phyloP scores from a whole-genome alignment of 2,888 invertebrate species.

The Andrena minutula region DNA sequence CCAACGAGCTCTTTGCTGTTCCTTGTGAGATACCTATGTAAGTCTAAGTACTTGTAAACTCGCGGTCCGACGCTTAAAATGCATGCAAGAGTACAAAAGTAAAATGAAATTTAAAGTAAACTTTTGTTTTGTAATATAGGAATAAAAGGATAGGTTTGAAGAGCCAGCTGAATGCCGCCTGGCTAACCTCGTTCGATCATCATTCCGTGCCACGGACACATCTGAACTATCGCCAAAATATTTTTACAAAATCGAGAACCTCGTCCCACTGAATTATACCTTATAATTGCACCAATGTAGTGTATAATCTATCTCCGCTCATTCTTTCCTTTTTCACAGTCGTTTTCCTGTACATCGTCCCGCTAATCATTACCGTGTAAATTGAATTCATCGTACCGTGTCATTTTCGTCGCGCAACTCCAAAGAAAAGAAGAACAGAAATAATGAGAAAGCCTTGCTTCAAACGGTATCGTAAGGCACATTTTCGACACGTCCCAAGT shows the following conservation, averaged over 20 bases:
- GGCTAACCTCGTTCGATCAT: constrained; percentile 17
- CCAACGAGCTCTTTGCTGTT: constrained; percentile 5
- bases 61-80: background rate
- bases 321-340: constrained; percentile 16
- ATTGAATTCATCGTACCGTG: constrained; percentile 26
- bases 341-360: constrained; percentile 27
- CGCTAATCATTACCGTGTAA: constrained; percentile 30
- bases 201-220: constrained; percentile 18
- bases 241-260: constrained; percentile 32
- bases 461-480: constrained; percentile 79
- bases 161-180: constrained; percentile 12
- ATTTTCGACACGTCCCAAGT: constrained; percentile 75
- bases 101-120: constrained; percentile 49
- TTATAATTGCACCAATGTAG: constrained; percentile 67
- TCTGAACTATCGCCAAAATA: constrained; percentile 43
- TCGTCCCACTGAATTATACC: constrained; percentile 39
- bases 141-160: constrained; percentile 13
- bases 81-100: constrained; percentile 12
- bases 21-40: background rate
- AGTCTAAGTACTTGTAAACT: constrained; percentile 31
- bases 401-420: constrained; percentile 4
- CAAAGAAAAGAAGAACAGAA: constrained; percentile 1
- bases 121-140: background rate
- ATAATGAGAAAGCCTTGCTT: constrained; percentile 61
- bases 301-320: constrained; percentile 27